These are phyloP conservation scores for Lagodon rhomboides DNA, from an alignment of 2,797 vertebrate genomes.

Conservation along the genomic window DNA sequence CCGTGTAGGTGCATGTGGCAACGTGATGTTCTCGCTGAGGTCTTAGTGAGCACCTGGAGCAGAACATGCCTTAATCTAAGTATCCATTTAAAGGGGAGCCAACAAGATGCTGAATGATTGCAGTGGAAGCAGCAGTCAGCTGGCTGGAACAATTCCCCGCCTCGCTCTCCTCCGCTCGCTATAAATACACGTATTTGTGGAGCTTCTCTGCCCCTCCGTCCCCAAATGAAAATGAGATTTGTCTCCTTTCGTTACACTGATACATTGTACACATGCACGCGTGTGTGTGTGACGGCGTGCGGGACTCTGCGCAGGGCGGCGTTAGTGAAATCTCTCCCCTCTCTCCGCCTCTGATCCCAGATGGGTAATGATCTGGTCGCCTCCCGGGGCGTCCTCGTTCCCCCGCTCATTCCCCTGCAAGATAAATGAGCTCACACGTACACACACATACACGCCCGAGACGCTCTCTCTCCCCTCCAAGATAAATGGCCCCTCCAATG, in stretches of 20 bases:
- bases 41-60: slow-evolving; percentile 69
- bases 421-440: slow-evolving; percentile 84
- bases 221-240: slow-evolving; percentile 90
- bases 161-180: slow-evolving; percentile 66
- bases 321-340: slow-evolving; percentile 67
- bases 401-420: slow-evolving; percentile 82
- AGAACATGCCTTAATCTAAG: slow-evolving; percentile 79
- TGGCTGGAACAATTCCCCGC: slow-evolving; percentile 75
- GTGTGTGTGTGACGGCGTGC: slow-evolving; percentile 35
- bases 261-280: slow-evolving; percentile 72
- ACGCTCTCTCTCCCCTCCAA: slow-evolving; percentile 78
- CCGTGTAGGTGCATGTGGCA: slow-evolving; percentile 28
- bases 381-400: slow-evolving; percentile 82
- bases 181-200: slow-evolving; percentile 80
- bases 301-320: slow-evolving; percentile 52
- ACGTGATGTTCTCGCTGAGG: slow-evolving; percentile 40
- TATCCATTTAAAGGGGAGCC: slow-evolving; percentile 78
- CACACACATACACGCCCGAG: slow-evolving; percentile 47
- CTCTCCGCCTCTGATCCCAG: slow-evolving; percentile 81
- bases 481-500: slow-evolving; percentile 87
- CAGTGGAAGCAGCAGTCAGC: slow-evolving; percentile 75
- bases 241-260: slow-evolving; percentile 88
- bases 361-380: slow-evolving; percentile 88
- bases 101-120: slow-evolving; percentile 82
- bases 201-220: slow-evolving; percentile 74